phyloP scores from a whole-genome alignment of 2,113 vertebrate genomes.

The Etia nguti region DNA sequence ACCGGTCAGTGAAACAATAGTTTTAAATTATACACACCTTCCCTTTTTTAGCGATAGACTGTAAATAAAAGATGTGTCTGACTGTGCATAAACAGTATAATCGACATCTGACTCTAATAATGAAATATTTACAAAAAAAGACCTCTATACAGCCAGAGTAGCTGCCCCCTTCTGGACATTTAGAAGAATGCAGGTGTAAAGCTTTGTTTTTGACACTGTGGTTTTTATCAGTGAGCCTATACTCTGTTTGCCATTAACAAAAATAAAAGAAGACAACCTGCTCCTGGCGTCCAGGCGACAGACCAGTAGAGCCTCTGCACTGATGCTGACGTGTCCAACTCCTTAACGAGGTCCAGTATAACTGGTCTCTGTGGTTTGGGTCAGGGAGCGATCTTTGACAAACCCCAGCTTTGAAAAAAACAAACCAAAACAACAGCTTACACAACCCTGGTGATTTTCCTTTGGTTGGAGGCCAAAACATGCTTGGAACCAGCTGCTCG shows the following conservation, averaged over 20 bases:
- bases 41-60: background rate
- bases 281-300: background rate
- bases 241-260: background rate
- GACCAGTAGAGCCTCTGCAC: fast-evolving
- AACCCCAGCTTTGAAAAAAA: background rate
- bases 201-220: background rate
- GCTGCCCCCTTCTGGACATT: background rate
- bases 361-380: background rate
- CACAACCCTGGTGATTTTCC: background rate
- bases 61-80: background rate
- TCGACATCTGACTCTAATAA: background rate
- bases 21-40: background rate
- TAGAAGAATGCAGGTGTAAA: background rate
- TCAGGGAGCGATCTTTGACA: background rate
- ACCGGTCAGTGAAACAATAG: fast-evolving
- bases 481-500: background rate
- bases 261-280: background rate
- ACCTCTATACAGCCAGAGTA: background rate
- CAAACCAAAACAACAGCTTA: background rate
- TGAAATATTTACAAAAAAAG: fast-evolving
- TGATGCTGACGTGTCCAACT: fast-evolving
- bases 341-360: background rate
- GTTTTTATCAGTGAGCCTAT: background rate
- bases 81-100: background rate
- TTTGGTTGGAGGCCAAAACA: background rate